phyloP scores from a whole-genome alignment of 2,797 vertebrate genomes.

The Peromyscus melanophrys region DNA sequence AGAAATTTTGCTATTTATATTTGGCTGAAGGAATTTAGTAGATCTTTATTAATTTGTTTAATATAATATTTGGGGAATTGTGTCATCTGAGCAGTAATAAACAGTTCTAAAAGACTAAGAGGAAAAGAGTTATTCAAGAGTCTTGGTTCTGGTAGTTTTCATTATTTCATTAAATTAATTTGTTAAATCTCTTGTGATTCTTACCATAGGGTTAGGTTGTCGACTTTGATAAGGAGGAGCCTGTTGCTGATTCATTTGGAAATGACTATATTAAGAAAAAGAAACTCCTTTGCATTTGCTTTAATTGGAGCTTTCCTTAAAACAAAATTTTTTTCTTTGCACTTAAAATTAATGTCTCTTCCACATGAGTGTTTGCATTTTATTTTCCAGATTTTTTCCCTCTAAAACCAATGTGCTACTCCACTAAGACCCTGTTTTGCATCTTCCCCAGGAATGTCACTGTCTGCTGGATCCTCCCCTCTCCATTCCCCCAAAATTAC shows the following conservation, averaged over 20 bases:
- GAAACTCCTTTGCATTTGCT: constrained; percentile 36
- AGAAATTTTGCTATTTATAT: constrained; percentile 45
- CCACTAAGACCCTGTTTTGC: constrained; percentile 73
- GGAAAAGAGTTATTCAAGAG: constrained; percentile 9
- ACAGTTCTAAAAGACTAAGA: constrained; percentile 10
- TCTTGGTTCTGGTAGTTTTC: neutral
- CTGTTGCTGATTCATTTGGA: constrained; percentile 44
- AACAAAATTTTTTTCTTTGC: constrained; percentile 51
- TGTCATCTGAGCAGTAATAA: constrained; percentile 16
- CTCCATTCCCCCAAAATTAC: constrained; percentile 99
- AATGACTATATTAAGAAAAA: constrained; percentile 45
- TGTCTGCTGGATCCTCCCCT: constrained; percentile 99
- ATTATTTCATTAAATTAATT: constrained; percentile 37
- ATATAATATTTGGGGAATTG: neutral
- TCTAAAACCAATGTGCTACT: constrained; percentile 3
- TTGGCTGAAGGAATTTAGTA: constrained; percentile 64
- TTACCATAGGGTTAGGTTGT: constrained; percentile 49
- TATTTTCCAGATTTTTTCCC: constrained; percentile 56
- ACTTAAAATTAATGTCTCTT: constrained; percentile 74
- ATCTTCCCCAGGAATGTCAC: constrained; percentile 95
- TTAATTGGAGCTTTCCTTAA: constrained; percentile 55
- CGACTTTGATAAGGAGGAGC: constrained; percentile 66
- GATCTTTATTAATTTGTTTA: constrained; percentile 49
- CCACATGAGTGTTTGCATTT: constrained; percentile 76
- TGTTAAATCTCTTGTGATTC: constrained; percentile 25